phyloP scores from a whole-genome alignment of 2,113 vertebrate genomes.

The Gasterosteus nipponicus region DNA sequence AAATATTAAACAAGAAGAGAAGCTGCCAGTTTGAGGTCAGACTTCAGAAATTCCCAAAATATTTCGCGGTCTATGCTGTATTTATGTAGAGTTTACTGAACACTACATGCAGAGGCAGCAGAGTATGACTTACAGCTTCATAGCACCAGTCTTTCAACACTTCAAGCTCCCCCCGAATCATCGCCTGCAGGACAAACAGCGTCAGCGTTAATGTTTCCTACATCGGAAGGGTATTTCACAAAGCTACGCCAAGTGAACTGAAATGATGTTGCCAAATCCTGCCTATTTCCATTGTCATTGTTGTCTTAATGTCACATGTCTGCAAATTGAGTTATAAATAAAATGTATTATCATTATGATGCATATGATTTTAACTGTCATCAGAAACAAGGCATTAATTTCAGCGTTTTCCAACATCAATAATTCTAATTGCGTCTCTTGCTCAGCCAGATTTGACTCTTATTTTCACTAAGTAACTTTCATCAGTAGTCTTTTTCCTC shows the following conservation, averaged over 20 bases:
- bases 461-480: not conserved
- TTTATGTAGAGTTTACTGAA: not conserved
- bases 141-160: conserved; percentile 98
- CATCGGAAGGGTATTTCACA: not conserved
- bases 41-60: not conserved
- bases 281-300: not conserved
- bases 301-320: not conserved
- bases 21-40: not conserved
- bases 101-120: not conserved
- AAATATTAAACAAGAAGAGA: not conserved
- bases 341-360: too few relatives aligned
- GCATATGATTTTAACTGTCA: not conserved
- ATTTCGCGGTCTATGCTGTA: not conserved
- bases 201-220: not conserved
- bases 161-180: conserved; percentile 94
- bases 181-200: conserved; percentile 81
- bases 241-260: not conserved
- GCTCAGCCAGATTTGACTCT: not conserved
- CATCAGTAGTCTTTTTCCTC: not conserved
- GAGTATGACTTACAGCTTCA: conserved; percentile 89
- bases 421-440: not conserved
- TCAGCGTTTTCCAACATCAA: not conserved
- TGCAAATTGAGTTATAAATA: not conserved
- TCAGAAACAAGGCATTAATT: not conserved
- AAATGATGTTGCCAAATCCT: not conserved